Percentiles rank a stretch among this genome's conserved stretches.
These are phyloP conservation scores for Mergus octosetaceus DNA, from an alignment of 2,797 vertebrate species.

Conservation along the genomic window DNA sequence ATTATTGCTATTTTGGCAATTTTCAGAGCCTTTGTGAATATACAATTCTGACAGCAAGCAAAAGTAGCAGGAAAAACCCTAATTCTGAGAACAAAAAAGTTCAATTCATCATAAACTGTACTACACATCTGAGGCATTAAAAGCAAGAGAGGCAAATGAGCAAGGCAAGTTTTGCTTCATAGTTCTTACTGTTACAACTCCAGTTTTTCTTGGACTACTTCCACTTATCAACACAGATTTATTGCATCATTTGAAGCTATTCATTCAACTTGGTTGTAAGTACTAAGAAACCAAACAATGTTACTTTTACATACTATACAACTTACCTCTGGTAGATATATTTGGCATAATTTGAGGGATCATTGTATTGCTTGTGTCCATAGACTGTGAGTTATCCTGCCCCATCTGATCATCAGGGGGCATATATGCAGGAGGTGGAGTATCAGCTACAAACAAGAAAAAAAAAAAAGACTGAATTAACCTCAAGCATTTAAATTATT, in stretches of 20 bases:
- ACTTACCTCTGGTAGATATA: constrained; percentile 79
- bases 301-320: neutral
- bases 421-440: constrained; percentile 83
- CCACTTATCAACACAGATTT: neutral
- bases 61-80: neutral
- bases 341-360: constrained; percentile 82
- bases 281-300: neutral
- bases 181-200: neutral
- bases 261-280: neutral
- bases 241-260: neutral
- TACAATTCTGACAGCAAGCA: neutral
- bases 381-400: constrained; percentile 81
- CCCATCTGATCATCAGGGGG: constrained; percentile 83
- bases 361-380: constrained; percentile 82
- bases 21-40: neutral
- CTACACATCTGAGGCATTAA: neutral
- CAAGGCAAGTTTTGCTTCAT: neutral
- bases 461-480: neutral
- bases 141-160: neutral
- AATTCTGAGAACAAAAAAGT: neutral
- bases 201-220: neutral
- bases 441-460: constrained; percentile 75
- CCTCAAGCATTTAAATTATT: neutral
- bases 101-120: neutral
- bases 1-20: neutral